Evolutionary conservation across 2,113 vertebrate species (phyloP), one percentile per base, ranked within the genome.

Genomic region (Microcebus ravelobensis): DNA sequence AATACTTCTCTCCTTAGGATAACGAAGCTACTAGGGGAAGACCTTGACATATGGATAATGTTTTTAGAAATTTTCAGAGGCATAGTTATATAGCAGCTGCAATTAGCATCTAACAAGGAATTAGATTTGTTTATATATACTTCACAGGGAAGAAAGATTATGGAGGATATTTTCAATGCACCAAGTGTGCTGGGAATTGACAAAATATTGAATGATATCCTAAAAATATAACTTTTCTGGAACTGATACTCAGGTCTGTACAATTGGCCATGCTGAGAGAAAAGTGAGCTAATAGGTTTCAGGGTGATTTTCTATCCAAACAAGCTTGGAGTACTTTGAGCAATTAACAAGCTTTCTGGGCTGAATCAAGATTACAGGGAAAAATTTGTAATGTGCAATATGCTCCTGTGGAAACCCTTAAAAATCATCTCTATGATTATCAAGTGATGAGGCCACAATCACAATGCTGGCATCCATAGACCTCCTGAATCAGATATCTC

Each of bases 301-400:
- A 86, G 87, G 87, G 27, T 91, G 90, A 95, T 96, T 97, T 96
- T 95, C 95, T 93, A 48, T 45, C 27, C 67, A 96, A 96, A 96
- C n/a, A 97, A 45, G 96, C 84, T 96, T 94, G 81, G 77, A 98
- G 76, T 85, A 88, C 42, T 98, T 98, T 90, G 97, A 79, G 87
- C 96, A 98, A 98, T 98, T 98, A 98, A 95, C 68, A 97, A 70
- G 76, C 93, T 97, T 90, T 95, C 85, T 98, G 70, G 79, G 82
- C 36, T 97, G 91, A 98, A 95, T 97, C 97, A 95, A 98, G 93
- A 98, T 90, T 73, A 92, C 87, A 98, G 91, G 92, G 96, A 97
- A 98, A 92, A 92, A 97, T 96, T 73, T 86, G 5, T 96, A 97
- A 97, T 86, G 90, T 21, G 68, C 55, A 97, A 90, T 96, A 94